Conservation (phyloP, 2,888 invertebrate species). For the Dicycla oo region DNA sequence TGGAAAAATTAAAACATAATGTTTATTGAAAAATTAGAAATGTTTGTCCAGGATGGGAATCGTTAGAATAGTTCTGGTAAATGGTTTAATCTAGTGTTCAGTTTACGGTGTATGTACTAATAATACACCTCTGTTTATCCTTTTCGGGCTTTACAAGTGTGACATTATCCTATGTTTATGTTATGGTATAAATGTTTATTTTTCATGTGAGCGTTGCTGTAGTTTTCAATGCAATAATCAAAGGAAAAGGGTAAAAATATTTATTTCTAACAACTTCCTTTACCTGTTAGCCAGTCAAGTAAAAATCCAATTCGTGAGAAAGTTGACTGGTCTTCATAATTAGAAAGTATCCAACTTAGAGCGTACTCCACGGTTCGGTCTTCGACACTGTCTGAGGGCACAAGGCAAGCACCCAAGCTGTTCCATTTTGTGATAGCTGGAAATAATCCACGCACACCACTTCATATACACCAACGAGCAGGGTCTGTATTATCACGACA, state of each 20-base stretch:
- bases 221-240: neutral
- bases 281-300: constrained; percentile 87
- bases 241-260: neutral
- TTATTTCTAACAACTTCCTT: neutral
- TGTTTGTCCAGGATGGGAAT: too few relatives aligned
- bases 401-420: constrained; percentile 81
- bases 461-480: neutral
- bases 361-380: constrained; percentile 82
- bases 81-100: neutral
- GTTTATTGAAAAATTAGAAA: neutral
- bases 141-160: neutral
- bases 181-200: neutral
- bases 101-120: neutral
- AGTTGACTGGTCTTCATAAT: constrained; percentile 74
- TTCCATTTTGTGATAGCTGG: constrained; percentile 86
- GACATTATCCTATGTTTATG: neutral
- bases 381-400: constrained; percentile 80
- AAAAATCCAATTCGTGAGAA: constrained; percentile 81
- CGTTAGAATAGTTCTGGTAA: neutral
- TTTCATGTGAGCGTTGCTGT: neutral
- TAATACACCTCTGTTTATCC: neutral
- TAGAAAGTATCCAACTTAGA: constrained; percentile 83
- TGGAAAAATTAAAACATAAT: constrained; percentile 64
- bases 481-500: neutral
- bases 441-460: constrained; percentile 45